Base-by-base conservation (phyloP, 2,113 vertebrate species). In the Sinocyclocheilus anophthalmus region DNA sequence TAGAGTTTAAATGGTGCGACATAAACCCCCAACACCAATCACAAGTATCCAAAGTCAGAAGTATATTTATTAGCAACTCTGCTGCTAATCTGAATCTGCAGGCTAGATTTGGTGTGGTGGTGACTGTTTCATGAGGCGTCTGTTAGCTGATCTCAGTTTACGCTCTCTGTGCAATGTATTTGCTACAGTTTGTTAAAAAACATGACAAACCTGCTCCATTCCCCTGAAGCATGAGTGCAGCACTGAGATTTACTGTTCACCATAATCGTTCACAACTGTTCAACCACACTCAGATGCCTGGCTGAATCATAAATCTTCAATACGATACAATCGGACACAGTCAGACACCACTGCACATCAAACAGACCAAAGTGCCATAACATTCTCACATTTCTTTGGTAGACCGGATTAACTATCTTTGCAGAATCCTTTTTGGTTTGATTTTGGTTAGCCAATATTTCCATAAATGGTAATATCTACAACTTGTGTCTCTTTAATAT, bases 261-360 rank as follows among this genome's bases (percentile, higher is more conserved):
- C 42, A 50, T 87, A 85, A 89, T 87, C 65, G 73, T 83, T 85
- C 37, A 84, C 88, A 89, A 87, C 69, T 88, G 87, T 88, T 84
- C 48, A 61, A 84, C 76, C 59, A 14, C 69, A 81, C 76, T 86
- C 57, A 37, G 33, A 63, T 83, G 22, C 22, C 4, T 83, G 50
- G 84, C 83, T 45, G 18, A 78, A 33, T 85, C 50, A 85, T 89
- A 87, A 83, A 85, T 87, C 59, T 50, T 87, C 13, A 65, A 83
- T 57, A 83, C 63, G 59, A 82, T 83, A 87, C 59, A 63, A 76
- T 50, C 57, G 33, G 57, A 70, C 59, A 70, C 61, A 48, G 59
- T 76, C 50, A 50, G 65, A 85, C 76, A 79, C 53, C 22, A 77
- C 4, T 53, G 70, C 24, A 67, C 77, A 70, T 67, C 72, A 82